These are phyloP conservation scores for Trialeurodes vaporariorum DNA, from an alignment of 1,140 invertebrate genomes.

Conservation along the genomic window DNA sequence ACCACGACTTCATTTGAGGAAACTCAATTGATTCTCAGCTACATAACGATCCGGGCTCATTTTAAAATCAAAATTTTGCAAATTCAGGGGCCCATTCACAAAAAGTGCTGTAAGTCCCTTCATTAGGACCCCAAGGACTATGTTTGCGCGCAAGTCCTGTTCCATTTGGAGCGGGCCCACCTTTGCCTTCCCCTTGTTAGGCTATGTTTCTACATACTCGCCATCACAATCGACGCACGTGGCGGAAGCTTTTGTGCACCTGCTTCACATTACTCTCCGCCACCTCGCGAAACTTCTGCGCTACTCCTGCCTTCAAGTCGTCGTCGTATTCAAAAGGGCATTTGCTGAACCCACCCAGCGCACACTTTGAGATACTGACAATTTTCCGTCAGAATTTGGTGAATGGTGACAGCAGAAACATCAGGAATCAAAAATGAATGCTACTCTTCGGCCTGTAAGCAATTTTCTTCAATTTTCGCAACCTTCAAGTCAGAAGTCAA, in stretches of 20 bases:
- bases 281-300: background rate
- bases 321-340: conserved; percentile 4
- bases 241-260: conserved; percentile 13
- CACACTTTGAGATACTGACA: background rate
- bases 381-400: background rate
- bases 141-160: too few relatives aligned
- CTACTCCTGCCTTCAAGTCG: background rate
- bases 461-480: background rate
- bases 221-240: conserved; percentile 13
- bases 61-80: too few relatives aligned
- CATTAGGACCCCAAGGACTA: too few relatives aligned
- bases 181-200: too few relatives aligned
- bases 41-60: too few relatives aligned
- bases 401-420: background rate
- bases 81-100: too few relatives aligned
- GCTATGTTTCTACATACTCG: conserved; percentile 21
- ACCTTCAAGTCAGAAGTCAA: background rate
- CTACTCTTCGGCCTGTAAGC: background rate
- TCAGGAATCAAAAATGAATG: background rate
- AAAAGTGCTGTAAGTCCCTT: too few relatives aligned
- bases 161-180: too few relatives aligned
- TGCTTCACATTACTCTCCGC: conserved; percentile 5
- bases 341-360: background rate
- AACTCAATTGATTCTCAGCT: too few relatives aligned
- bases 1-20: too few relatives aligned